A percentile compares a stretch with the other conserved stretches of the same genome.
These are phyloP conservation scores for Odontomyia ornata DNA, from an alignment of 2,888 invertebrate genomes.

Conservation along the genomic window DNA sequence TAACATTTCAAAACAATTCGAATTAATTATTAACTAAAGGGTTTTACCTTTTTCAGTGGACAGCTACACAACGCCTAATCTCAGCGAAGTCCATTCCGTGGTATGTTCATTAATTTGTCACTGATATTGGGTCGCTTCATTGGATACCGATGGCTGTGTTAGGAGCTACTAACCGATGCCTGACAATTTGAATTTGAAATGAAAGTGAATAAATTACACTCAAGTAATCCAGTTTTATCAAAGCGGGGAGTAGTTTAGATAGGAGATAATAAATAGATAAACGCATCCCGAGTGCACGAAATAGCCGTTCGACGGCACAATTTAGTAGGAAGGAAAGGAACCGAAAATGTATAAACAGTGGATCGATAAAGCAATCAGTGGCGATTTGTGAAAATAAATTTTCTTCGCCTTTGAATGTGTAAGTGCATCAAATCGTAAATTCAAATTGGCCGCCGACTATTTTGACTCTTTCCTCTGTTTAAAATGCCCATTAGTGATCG, in stretches of 20 bases:
- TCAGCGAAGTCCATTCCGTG: background rate
- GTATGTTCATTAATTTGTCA: background rate
- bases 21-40: constrained; percentile 12
- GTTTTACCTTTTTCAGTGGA: background rate
- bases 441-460: background rate
- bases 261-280: background rate
- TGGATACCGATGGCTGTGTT: background rate
- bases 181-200: constrained; percentile 6
- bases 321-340: too few species aligned
- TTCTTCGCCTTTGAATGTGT: background rate
- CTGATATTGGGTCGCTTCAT: background rate
- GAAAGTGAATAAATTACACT: constrained; percentile 1
- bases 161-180: background rate
- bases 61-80: constrained; percentile 10
- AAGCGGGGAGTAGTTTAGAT: background rate
- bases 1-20: constrained; percentile 1
- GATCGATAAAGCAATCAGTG: background rate
- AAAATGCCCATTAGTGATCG: background rate
- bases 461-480: background rate
- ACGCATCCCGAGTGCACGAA: background rate
- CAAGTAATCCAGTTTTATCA: background rate
- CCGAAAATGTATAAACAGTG: too few species aligned
- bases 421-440: background rate
- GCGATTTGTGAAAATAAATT: constrained; percentile 14
- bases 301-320: background rate